These are phyloP conservation scores for Corythoichthys haematopterus DNA, from an alignment of 2,113 vertebrate genomes.

Conservation along the genomic window DNA sequence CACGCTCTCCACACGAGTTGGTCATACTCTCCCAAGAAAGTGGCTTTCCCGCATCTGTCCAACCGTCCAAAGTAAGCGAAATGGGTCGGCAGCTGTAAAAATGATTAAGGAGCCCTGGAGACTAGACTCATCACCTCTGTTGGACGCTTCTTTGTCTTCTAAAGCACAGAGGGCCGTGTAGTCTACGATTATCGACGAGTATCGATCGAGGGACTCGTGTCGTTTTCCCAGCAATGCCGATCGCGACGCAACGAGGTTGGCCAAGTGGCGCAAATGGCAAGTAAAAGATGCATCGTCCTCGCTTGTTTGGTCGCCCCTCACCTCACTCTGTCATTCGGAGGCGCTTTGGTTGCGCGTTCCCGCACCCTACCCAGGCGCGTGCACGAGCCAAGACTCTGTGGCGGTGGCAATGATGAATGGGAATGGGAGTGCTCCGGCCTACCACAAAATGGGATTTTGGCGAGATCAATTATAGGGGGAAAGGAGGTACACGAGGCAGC, in stretches of 20 bases:
- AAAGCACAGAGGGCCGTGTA: neutral
- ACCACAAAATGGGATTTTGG: constrained; percentile 47
- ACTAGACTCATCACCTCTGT: constrained; percentile 29
- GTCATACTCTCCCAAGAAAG: constrained; percentile 12
- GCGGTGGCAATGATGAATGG: constrained; percentile 36
- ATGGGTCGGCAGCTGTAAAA: constrained; percentile 2
- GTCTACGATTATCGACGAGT: constrained; percentile 14
- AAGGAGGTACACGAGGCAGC: constrained; percentile 9
- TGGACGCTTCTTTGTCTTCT: constrained; percentile 49
- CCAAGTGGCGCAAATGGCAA: neutral
- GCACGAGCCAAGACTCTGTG: constrained; percentile 43
- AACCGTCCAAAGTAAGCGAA: constrained; percentile 37
- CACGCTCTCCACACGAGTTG: constrained; percentile 20
- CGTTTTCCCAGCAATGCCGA: neutral
- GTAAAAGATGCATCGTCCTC: neutral
- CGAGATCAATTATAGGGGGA: constrained; percentile 61
- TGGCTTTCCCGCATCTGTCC: constrained; percentile 36
- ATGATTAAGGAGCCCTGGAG: neutral
- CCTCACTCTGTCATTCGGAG: neutral
- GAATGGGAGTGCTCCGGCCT: constrained; percentile 48
- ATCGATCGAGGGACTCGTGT: constrained; percentile 2
- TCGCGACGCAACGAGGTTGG: neutral
- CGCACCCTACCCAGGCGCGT: constrained; percentile 42
- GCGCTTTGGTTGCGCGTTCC: constrained; percentile 54
- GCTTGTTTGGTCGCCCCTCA: neutral